Percentiles rank a stretch among this genome's conserved stretches.
Conservation (phyloP, 2,888 invertebrate species). For the Tortricodes alternella region DNA sequence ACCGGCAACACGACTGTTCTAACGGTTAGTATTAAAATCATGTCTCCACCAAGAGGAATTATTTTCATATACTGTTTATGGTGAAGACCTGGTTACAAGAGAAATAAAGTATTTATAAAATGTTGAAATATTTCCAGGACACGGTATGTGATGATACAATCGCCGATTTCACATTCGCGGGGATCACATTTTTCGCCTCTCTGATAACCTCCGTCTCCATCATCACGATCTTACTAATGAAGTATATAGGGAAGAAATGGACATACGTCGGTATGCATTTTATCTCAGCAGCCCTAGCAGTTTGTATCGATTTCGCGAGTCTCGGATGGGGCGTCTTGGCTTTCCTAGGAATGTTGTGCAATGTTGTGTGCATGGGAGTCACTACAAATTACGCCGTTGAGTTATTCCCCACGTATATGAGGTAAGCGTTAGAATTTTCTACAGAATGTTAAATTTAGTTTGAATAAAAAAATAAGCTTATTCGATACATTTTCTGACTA, state of each 20-base stretch:
- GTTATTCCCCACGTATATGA: constrained; percentile 31
- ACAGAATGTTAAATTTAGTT: too few relatives aligned
- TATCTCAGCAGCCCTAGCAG: neutral
- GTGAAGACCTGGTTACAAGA: too few relatives aligned
- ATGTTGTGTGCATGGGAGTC: constrained; percentile 25
- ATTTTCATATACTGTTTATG: too few relatives aligned
- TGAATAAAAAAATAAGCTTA: too few relatives aligned
- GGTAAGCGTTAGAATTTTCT: constrained; percentile 18
- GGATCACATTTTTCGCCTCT: constrained; percentile 1
- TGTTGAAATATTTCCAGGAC: constrained; percentile 17
- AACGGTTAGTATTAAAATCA: neutral
- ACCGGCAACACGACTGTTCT: neutral
- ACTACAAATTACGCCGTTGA: constrained; percentile 31
- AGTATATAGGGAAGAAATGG: constrained; percentile 30
- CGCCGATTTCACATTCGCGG: constrained; percentile 15
- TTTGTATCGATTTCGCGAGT: constrained; percentile 2
- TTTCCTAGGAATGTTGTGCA: constrained; percentile 24
- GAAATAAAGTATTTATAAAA: too few relatives aligned
- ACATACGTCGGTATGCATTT: constrained; percentile 25
- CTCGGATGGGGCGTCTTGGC: constrained; percentile 10
- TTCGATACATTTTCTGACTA: too few relatives aligned
- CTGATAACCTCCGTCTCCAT: constrained; percentile 11
- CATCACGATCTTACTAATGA: constrained; percentile 10
- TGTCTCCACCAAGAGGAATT: too few relatives aligned
- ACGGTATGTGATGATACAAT: constrained; percentile 24